Base-by-base conservation (phyloP, 1,140 invertebrate species). In the Drosophila cardini region DNA sequence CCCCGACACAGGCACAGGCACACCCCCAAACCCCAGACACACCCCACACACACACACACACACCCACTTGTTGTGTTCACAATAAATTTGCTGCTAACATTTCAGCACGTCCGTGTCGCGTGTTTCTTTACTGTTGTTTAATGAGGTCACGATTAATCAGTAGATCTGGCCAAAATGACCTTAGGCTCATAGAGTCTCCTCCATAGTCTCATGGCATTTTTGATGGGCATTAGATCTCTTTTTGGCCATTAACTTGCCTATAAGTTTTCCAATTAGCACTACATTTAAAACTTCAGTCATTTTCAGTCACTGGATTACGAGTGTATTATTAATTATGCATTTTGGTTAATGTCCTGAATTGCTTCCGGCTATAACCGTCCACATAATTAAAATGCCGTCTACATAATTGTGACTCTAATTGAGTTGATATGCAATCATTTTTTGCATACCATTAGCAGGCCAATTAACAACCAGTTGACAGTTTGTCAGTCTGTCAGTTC, bases 61-160 rank as follows among this genome's bases (percentile, higher is more conserved):
- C 58, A 70, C 2, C 50, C 55, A 73, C 34, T 56, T 76, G 61
- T 68, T 78, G 75, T 70, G 34, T 13, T 5, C 42, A 73, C 83
- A 87, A 89, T 86, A 87, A 80, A 89, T 89, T 77, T 69, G 72
- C 77, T 77, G 69, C 48, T 36, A 68, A 52, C 77, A 87, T 80
- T 89, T 83, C 76, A 30, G 77, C 84, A 89, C 84, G 84, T 89
- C 75, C 80, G 18, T 60, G 48, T 67, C 69, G 76, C 76, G 73
- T 73, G 62, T 85, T 78, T 85, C 48, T 81, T 57, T 50, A 26
- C 56, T 55, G 46, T 46, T 55, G 30, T 64, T 82, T 84, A 89
- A 89, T 89, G 84, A 89, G 84, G 84, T 89, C 84, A 89, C 84
- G 84, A 89, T 89, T 89, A 89, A 84, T 84, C 84, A 89, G 70